phyloP scores from a whole-genome alignment of 1,140 invertebrate species.

The Saxidomus purpurata region DNA sequence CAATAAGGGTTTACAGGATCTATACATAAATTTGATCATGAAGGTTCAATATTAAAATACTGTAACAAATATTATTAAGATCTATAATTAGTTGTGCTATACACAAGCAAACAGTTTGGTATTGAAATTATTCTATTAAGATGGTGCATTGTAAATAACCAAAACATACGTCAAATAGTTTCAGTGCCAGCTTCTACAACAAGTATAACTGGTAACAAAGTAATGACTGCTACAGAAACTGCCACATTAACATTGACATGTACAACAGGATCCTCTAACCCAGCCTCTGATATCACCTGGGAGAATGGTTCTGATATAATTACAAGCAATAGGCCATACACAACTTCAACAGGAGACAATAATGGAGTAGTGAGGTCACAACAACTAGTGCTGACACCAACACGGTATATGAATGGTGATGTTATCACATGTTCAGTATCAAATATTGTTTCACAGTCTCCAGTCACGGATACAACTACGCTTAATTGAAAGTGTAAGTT shows the following conservation, averaged over 20 bases:
- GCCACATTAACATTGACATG: slow-evolving; percentile 9
- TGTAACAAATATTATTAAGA: too few relatives aligned
- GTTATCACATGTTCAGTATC: slow-evolving; percentile 24
- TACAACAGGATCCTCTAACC: slow-evolving; percentile 40
- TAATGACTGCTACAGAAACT: not conserved
- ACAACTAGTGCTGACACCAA: not conserved
- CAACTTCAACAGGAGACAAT: not conserved
- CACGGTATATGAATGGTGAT: slow-evolving; percentile 26
- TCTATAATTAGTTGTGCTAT: too few relatives aligned
- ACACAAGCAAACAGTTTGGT: too few relatives aligned
- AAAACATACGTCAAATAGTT: too few relatives aligned
- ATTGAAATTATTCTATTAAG: too few relatives aligned
- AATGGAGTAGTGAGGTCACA: slow-evolving; percentile 15
- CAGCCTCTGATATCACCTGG: slow-evolving; percentile 28
- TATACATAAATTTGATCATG: too few relatives aligned
- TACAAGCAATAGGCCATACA: not conserved
- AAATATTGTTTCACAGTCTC: not conserved
- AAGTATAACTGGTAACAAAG: not conserved
- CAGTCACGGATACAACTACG: not conserved
- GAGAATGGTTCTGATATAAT: not conserved
- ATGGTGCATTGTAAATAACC: too few relatives aligned
- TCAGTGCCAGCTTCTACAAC: not conserved
- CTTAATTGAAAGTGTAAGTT: not conserved
- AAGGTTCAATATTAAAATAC: too few relatives aligned
- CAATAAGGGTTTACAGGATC: too few relatives aligned